phyloP scores from a whole-genome alignment of 2,113 vertebrate species.

The Progne subis region DNA sequence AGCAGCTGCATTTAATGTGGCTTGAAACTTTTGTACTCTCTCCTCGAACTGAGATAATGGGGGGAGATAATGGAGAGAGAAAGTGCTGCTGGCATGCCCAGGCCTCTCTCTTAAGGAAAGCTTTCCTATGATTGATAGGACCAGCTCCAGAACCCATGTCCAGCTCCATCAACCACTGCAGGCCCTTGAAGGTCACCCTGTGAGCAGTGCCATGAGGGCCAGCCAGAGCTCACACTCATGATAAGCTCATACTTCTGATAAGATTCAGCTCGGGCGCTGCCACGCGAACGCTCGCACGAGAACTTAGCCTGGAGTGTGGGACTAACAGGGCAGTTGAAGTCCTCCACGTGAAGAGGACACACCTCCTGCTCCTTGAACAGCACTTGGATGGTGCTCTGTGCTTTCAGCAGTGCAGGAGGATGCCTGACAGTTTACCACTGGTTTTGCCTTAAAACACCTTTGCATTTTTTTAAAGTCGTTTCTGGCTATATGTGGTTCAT shows the following conservation, averaged over 20 bases:
- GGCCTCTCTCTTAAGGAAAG: not conserved
- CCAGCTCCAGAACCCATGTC: not conserved
- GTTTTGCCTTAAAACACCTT: not conserved
- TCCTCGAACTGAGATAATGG: not conserved
- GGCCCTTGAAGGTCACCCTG: not conserved
- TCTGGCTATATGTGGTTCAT: not conserved
- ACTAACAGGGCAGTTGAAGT: not conserved
- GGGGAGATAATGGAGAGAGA: not conserved
- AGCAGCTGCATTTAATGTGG: not conserved
- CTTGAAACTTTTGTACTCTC: not conserved
- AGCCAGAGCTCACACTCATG: rapidly evolving
- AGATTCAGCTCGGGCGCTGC: not conserved
- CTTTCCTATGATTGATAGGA: not conserved
- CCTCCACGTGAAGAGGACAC: not conserved
- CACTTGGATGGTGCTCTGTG: not conserved
- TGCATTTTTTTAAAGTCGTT: rapidly evolving
- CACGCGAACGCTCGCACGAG: rapidly evolving
- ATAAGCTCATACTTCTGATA: rapidly evolving
- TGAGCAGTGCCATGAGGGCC: not conserved
- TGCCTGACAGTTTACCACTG: rapidly evolving
- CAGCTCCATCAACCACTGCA: not conserved
- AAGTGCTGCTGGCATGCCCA: not conserved
- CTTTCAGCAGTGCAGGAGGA: not conserved
- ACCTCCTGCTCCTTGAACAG: not conserved
- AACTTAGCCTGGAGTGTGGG: not conserved